Percentiles rank a stretch among this genome's conserved stretches.
These are phyloP conservation scores for Agelaius phoeniceus DNA, from an alignment of 2,113 vertebrate genomes.

Conservation along the genomic window DNA sequence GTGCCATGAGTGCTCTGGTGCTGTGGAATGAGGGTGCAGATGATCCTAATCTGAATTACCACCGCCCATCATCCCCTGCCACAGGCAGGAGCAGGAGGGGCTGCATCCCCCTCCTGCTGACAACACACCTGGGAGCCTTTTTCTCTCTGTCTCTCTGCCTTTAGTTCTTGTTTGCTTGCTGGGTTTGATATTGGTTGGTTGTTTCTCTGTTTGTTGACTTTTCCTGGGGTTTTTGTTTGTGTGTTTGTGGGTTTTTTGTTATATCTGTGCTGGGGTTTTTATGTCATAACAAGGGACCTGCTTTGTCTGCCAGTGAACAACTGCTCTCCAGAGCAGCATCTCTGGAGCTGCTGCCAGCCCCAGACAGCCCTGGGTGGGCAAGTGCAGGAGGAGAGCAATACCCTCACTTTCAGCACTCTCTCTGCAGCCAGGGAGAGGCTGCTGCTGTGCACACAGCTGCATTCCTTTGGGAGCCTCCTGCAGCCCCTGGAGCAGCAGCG, in stretches of 20 bases:
- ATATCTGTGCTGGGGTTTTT: not conserved
- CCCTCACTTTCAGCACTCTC: not conserved
- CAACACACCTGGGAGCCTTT: not conserved
- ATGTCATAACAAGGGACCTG: no score
- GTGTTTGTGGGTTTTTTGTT: not conserved
- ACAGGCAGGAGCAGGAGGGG: not conserved
- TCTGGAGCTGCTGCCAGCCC: not conserved
- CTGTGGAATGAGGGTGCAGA: not conserved
- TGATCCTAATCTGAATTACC: fast-evolving
- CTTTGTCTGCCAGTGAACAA: not conserved
- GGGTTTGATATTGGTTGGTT: no score
- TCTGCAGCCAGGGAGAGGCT: not conserved
- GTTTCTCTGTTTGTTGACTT: not conserved
- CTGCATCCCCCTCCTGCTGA: not conserved
- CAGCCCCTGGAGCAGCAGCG: not conserved
- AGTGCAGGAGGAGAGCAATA: no score
- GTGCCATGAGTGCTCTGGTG: fast-evolving
- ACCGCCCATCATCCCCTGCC: fast-evolving
- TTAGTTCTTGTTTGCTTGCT: no score
- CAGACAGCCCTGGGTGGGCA: fast-evolving
- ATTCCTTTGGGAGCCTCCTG: not conserved
- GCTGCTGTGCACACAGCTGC: not conserved
- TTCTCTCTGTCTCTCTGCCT: no score
- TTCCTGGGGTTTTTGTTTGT: not conserved
- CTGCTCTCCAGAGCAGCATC: not conserved